Evolutionary conservation across 1,140 invertebrate species (phyloP).

Genomic region (Kradibia gibbosae): DNA sequence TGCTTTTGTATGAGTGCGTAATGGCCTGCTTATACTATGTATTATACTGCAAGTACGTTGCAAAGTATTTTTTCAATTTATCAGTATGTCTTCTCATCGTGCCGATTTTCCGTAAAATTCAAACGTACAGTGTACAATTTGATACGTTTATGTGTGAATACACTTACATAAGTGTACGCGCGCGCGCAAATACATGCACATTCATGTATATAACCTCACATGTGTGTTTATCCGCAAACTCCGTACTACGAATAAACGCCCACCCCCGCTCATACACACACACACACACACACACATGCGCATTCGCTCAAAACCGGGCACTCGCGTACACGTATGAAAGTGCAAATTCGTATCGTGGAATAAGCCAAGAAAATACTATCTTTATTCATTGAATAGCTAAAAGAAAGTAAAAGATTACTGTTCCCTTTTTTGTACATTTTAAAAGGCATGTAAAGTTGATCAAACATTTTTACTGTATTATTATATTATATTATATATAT

Average conservation of each 20-base stretch:
- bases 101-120: constrained; percentile 19
- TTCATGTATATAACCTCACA: neutral
- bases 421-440: constrained; percentile 64
- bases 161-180: too few relatives aligned
- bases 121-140: constrained; percentile 7
- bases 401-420: constrained; percentile 6
- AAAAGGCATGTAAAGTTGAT: constrained; percentile 62
- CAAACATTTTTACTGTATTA: constrained; percentile 56
- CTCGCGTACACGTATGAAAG: neutral
- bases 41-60: constrained; percentile 43
- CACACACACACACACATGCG: neutral
- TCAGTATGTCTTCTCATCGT: constrained; percentile 28
- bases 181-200: neutral
- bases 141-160: neutral
- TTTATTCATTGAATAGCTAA: constrained; percentile 18
- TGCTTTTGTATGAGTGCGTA: constrained; percentile 6
- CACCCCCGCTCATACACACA: too few relatives aligned
- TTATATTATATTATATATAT: constrained; percentile 52
- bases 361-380: constrained; percentile 5
- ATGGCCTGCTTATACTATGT: constrained; percentile 42
- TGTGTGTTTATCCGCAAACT: too few relatives aligned
- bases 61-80: constrained; percentile 42
- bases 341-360: constrained; percentile 11
- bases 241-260: too few relatives aligned
- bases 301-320: too few relatives aligned